Base-by-base conservation (phyloP, 2,113 vertebrate genomes). In the Hemichromis elongatus region DNA sequence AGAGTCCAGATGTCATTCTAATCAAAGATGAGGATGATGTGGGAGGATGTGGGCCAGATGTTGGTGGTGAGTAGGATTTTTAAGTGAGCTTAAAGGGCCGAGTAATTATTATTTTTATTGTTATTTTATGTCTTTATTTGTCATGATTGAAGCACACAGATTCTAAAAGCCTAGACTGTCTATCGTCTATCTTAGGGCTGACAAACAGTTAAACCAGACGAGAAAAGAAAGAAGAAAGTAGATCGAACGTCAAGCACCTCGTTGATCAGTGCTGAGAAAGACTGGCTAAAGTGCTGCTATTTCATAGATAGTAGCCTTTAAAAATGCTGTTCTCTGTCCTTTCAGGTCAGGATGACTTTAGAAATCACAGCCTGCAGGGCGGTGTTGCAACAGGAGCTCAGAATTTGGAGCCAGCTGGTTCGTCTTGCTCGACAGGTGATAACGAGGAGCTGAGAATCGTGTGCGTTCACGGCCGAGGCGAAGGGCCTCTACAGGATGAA, bases 11-110 rank as follows among this genome's bases (percentile, higher is more conserved):
- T 77, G 84, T 96, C 26, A 96, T 96, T 66, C 86, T 96, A 61
- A 96, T 95, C 79, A 95, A 96, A 86, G 95, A 95, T 86, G 95
- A 96, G 83, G 94, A 94, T 3, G 93, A 95, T 6, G 10, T 91
- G 21, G 91, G 86, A 80, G 89, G 80, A 56, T 91, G 89, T 68
- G 87, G 9, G 3, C 19, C 86, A 24, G 83, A 9, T 80, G 63
- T 5, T 80, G 91, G 93, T 93, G 84, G 94, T 94, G 82, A 91
- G 90, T 54, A 4, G 7, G 1, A 13, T 84, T 61, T 42, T 68
- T 37, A 54, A 12, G 57, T 13, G 18, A 14, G 13, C 28, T 14
- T 79, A 47, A 19, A 50, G 42, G 19, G 61, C 33, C 21, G 3
- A 37, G 37, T 66, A 66, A 66, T 66, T 66, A 37, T 66, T 66